Evolutionary conservation across 2,797 vertebrate genomes (phyloP).

Genomic region (Microcaecilia unicolor): DNA sequence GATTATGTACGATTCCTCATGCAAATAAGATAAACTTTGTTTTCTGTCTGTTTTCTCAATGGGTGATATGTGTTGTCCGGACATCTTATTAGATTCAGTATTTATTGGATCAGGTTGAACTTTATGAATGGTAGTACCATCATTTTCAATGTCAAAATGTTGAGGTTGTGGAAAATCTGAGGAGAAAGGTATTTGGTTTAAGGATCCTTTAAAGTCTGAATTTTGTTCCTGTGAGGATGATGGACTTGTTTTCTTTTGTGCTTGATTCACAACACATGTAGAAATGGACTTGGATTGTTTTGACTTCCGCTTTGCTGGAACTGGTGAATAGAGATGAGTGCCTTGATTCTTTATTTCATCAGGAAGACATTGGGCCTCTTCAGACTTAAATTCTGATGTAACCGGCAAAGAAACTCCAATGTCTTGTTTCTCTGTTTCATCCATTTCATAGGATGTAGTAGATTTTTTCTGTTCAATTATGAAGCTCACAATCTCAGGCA

Average conservation of each 20-base stretch:
- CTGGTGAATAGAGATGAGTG: too few species aligned
- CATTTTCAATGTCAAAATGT: conserved; percentile 2
- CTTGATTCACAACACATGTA: too few species aligned
- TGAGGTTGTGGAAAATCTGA: not conserved
- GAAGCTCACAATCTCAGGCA: too few species aligned
- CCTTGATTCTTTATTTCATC: too few species aligned
- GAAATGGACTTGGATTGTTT: too few species aligned
- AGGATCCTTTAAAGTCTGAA: not conserved
- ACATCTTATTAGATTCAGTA: conserved; percentile 10
- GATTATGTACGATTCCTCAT: not conserved
- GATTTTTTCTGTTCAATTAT: too few species aligned
- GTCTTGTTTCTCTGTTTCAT: conserved; percentile 16
- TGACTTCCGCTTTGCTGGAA: not conserved
- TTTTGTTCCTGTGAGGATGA: too few species aligned
- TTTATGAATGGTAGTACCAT: not conserved
- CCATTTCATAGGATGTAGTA: conserved; percentile 9
- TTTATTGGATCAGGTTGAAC: too few species aligned
- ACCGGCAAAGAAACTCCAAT: too few species aligned
- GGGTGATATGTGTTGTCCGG: too few species aligned
- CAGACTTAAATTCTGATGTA: not conserved
- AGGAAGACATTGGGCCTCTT: not conserved
- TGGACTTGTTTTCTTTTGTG: too few species aligned
- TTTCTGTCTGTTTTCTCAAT: too few species aligned
- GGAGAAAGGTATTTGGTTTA: conserved; percentile 14
- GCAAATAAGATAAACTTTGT: not conserved